Evolutionary conservation across 2,113 vertebrate genomes (phyloP), one percentile per base, ranked within the genome.

Genomic region (Abramis brama): DNA sequence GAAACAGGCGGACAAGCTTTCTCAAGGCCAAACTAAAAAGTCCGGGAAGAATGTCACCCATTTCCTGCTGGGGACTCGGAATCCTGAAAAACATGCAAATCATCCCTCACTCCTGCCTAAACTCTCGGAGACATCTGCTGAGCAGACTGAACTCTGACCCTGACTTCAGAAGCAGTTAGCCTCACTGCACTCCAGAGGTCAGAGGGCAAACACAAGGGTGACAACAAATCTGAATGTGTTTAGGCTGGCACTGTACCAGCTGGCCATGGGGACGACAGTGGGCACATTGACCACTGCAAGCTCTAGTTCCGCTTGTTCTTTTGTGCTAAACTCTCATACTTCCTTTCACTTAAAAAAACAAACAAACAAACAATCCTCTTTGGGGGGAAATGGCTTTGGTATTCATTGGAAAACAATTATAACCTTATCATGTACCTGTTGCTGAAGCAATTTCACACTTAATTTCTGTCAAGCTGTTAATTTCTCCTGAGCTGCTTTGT

Each of bases 401-500:
- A 71, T 84, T 82, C 64, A 64, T 82, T 78, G 82, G 55, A 52
- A 71, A 85, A 79, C 62, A 82, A 71, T 89, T 84, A 82, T 86
- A 78, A 83, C 83, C 83, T 87, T 89, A 78, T 82, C 85, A 77
- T 85, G 78, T 87, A 78, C 71, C 85, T 82, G 27, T 47, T 73
- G 79, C 88, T 79, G 74, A 74, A 82, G 79, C 78, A 89, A 85
- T 89, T 87, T 89, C 83, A 87, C 84, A 87, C 79, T 87, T 83
- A 89, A 87, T 85, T 89, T 60, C 79, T 82, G 83, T 87, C 85
- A 87, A 89, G 82, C 78, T 85, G 85, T 75, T 82, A 82, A 86
- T 82, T 85, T 89, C 57, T 78, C 82, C 59, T 45, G 57, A 74
- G 76, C 78, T 77, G 82, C 71, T 87, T 89, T 89, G 88, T 82